A percentile compares a stretch with the other conserved stretches of the same genome.
These are phyloP conservation scores for Nannoperca obscura DNA, from an alignment of 2,797 vertebrate genomes.

Conservation along the genomic window DNA sequence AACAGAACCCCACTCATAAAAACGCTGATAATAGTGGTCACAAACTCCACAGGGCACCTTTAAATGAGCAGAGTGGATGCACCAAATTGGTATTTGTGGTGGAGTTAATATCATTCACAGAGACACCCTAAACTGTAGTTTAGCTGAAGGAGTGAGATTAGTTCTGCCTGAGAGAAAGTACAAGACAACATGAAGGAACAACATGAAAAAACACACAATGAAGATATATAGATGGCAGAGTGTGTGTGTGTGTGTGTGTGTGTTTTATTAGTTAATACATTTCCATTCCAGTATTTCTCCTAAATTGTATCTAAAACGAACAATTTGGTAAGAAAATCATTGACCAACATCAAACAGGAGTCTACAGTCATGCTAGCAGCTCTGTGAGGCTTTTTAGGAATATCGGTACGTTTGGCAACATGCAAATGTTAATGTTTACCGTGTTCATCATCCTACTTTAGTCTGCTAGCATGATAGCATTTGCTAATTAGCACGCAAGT, in stretches of 20 bases:
- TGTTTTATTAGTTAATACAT: too few species aligned
- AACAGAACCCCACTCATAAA: neutral
- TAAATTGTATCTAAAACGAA: too few species aligned
- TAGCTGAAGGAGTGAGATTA: neutral
- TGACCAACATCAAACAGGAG: neutral
- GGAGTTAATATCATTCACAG: neutral
- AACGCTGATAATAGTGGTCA: neutral
- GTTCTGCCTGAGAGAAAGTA: neutral
- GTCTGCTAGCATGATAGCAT: too few species aligned
- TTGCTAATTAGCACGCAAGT: neutral
- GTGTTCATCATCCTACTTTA: neutral
- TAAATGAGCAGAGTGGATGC: neutral
- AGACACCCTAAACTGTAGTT: too few species aligned
- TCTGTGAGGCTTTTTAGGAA: too few species aligned
- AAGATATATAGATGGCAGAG: neutral
- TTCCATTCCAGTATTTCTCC: neutral
- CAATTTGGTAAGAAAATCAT: neutral
- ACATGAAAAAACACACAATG: neutral
- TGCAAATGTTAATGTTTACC: neutral
- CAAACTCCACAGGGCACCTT: neutral
- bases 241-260: too few species aligned
- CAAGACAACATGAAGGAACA: neutral
- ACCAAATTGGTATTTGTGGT: neutral
- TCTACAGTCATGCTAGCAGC: neutral
- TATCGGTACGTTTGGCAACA: neutral